phyloP scores from a whole-genome alignment of 2,113 vertebrate species.

The Tricholaema leucomelas region DNA sequence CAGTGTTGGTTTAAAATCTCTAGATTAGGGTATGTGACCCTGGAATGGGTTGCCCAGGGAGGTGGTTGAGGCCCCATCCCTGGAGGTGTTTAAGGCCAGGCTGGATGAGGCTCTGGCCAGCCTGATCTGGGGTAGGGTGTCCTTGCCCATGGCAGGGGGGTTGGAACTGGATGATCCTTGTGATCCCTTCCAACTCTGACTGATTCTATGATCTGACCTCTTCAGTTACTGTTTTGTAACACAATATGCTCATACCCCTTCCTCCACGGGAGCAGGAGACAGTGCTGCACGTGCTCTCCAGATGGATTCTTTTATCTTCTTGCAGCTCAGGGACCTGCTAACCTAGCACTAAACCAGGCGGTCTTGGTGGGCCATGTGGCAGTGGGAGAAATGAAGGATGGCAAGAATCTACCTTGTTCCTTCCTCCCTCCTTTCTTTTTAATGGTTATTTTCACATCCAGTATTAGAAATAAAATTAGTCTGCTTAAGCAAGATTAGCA shows the following conservation, averaged over 20 bases:
- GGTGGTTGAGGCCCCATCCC: no score
- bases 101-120: no score
- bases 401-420: not conserved
- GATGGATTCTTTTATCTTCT: not conserved
- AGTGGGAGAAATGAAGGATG: not conserved
- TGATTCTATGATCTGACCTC: not conserved
- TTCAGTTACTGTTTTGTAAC: not conserved
- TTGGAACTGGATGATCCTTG: no score
- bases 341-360: not conserved
- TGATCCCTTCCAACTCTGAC: no score
- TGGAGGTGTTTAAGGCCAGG: no score
- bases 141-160: no score
- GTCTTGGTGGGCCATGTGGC: rapidly evolving
- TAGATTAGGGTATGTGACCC: not conserved
- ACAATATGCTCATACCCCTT: not conserved
- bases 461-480: not conserved
- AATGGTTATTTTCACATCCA: not conserved
- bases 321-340: not conserved
- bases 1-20: not conserved
- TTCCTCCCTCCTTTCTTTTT: not conserved
- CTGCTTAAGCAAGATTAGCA: not conserved
- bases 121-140: no score
- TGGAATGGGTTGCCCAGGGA: no score
- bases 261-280: not conserved
- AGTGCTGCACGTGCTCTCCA: not conserved